Evolutionary conservation across 2,888 invertebrate genomes (phyloP), one percentile per base, ranked within the genome.

Genomic region (Eupithecia centaureata): DNA sequence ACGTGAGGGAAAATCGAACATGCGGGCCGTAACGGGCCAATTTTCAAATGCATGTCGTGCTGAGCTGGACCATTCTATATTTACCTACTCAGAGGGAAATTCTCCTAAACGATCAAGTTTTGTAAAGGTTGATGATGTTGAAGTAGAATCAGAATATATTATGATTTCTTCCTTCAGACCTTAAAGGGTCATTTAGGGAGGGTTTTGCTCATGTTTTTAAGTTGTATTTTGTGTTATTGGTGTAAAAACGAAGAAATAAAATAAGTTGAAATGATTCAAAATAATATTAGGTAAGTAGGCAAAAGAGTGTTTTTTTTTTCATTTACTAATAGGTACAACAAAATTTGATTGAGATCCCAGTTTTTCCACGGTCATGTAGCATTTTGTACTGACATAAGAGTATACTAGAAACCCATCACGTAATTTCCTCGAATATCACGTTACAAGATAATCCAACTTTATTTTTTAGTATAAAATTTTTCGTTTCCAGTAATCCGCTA

Each of bases 1-100:
- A 62, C 59, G 67, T 59, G 67, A 67, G 62, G 10, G 58, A 59
- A 67, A 67, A 67, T 63, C 52, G 42, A 63, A 66, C 61, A 63
- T 63, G 54, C 59, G 58, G 62, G 67, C 27, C 35, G 15, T 18
- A 62, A 52, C 59, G 51, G 38, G 52, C 58, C 54, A 59, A 62
- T 63, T 65, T 57, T 42, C 54, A 33, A 66, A 61, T 54, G 59
- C 28, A 59, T 32, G 35, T 27, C 15, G n/a, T 12, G 28, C 27
- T 32, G 54, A 42, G 15, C 47, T 18, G 52, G 27, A 18, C 12
- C 1, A 25, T 51, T 47, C 22, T 42, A 38, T 15, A 42, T 51
- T 25, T 42, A 38, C 38, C 38, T 13, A 25, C 22, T 51, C 25
- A 25, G 47, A 18, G 22, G 22, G 22, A 25, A 22, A 25, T 51